phyloP scores from a whole-genome alignment of 2,888 invertebrate species.

The Seladonia tumulorum region DNA sequence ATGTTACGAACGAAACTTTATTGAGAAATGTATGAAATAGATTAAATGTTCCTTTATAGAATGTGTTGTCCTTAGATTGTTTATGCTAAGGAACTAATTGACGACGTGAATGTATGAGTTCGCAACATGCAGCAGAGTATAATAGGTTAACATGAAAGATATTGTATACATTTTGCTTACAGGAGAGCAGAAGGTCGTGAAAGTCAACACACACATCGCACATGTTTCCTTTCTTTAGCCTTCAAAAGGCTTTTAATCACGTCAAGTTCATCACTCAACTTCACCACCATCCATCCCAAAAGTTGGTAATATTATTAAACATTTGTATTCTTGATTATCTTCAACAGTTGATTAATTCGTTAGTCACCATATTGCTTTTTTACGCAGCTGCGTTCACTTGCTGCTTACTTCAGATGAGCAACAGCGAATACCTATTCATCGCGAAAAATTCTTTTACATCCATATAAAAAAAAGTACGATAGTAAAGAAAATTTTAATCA shows the following conservation, averaged over 20 bases:
- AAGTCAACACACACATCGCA: constrained; percentile 98
- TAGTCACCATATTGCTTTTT: constrained; percentile 82
- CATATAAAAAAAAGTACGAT: neutral
- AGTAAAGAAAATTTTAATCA: neutral
- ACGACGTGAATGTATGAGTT: constrained; percentile 8
- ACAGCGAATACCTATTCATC: constrained; percentile 38
- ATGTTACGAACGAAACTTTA: constrained; percentile 9
- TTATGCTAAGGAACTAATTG: neutral
- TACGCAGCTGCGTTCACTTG: constrained; percentile 67
- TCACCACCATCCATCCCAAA: constrained; percentile 73
- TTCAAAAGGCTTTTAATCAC: constrained; percentile 71
- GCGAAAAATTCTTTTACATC: constrained; percentile 5
- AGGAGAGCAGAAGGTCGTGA: constrained; percentile 94
- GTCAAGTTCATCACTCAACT: constrained; percentile 78
- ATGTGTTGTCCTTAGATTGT: neutral
- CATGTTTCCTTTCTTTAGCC: constrained; percentile 85
- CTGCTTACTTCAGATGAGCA: constrained; percentile 70
- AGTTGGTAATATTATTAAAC: constrained; percentile 76
- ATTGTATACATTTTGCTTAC: constrained; percentile 86
- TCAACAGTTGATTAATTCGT: constrained; percentile 81
- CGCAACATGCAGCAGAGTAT: constrained; percentile 46
- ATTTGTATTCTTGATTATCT: constrained; percentile 69
- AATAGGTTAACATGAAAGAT: constrained; percentile 67
- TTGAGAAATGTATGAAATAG: neutral
- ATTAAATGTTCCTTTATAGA: neutral